Percentiles rank a stretch among this genome's conserved stretches.
phyloP scores from a whole-genome alignment of 2,888 invertebrate genomes.

The Drosophila melanosoma region DNA sequence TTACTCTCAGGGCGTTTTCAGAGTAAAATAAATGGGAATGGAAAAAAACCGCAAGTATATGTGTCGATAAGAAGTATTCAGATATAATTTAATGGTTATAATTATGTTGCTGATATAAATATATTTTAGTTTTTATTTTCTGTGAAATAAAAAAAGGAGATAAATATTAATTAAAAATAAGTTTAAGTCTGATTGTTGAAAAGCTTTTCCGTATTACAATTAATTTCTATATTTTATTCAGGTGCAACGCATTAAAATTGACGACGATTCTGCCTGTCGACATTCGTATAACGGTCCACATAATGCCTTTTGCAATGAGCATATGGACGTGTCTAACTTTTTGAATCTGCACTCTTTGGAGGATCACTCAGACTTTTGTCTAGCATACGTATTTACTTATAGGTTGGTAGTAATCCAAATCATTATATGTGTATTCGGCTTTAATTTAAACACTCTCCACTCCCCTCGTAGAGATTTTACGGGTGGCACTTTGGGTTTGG shows the following conservation, averaged over 20 bases:
- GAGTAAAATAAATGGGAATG: background rate
- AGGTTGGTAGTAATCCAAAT: conserved; percentile 74
- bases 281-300: conserved; percentile 88
- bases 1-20: background rate
- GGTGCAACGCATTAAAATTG: conserved; percentile 90
- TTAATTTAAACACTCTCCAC: background rate
- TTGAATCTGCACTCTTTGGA: conserved; percentile 98
- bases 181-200: background rate
- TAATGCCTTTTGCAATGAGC: conserved; percentile 97
- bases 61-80: background rate
- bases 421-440: background rate
- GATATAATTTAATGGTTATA: background rate
- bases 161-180: background rate
- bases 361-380: conserved; percentile 99
- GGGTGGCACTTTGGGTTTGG: conserved; percentile 98
- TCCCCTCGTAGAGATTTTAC: conserved; percentile 93
- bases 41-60: background rate
- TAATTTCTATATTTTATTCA: conserved; percentile 4
- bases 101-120: background rate
- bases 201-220: background rate
- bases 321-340: conserved; percentile 99
- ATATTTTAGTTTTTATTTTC: background rate
- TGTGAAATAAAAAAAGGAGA: background rate
- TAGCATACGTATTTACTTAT: conserved; percentile 99
- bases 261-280: conserved; percentile 93